Evolutionary conservation across 2,113 vertebrate genomes (phyloP).

Genomic region (Odocoileus hemionus): DNA sequence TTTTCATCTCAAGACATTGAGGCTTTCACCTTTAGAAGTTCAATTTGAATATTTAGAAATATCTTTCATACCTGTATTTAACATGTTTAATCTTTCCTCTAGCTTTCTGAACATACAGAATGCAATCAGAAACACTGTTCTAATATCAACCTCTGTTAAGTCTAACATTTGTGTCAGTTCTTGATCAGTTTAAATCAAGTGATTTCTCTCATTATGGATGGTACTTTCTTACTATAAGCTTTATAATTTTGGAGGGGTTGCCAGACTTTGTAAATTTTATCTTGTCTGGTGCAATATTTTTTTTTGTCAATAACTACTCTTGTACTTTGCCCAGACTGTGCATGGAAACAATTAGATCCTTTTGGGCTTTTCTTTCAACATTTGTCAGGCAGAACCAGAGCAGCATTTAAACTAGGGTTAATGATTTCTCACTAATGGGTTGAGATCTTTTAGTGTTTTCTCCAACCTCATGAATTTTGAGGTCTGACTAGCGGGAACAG

Average conservation of each 20-base stretch:
- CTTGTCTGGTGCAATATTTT: not conserved
- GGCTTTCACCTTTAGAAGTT: not conserved
- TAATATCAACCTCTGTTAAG: not conserved
- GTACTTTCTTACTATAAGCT: not conserved
- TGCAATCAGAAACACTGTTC: not conserved
- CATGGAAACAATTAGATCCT: not conserved
- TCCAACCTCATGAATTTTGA: not conserved
- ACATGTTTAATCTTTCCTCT: not conserved
- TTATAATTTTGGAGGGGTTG: not conserved
- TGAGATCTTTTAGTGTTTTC: not conserved
- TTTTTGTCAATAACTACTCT: conserved; percentile 1
- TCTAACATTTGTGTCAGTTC: not conserved
- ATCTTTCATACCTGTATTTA: not conserved
- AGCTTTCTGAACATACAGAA: not conserved
- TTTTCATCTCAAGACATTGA: not conserved
- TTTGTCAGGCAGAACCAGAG: not conserved
- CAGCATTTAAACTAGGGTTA: not conserved
- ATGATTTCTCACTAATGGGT: not conserved
- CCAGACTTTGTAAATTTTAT: not conserved
- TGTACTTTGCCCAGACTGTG: not conserved
- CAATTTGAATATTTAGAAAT: not conserved
- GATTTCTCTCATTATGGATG: not conserved
- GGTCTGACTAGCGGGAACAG: not conserved
- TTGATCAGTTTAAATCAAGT: not conserved
- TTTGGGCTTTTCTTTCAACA: not conserved